Evolutionary conservation across 1,140 invertebrate species (phyloP), one percentile per base, ranked within the genome.

Genomic region (Drosophila nebulosa): DNA sequence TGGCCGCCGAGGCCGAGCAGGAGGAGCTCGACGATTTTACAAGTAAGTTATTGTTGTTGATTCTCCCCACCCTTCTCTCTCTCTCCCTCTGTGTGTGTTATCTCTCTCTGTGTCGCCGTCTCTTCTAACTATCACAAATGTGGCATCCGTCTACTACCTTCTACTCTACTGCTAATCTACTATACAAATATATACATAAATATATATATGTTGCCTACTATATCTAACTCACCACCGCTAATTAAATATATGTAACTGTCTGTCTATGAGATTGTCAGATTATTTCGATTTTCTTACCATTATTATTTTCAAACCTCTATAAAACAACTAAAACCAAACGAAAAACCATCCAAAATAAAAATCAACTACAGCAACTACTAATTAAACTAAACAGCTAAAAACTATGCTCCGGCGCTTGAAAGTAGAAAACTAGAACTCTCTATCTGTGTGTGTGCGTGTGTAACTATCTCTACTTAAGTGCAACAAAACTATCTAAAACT

Each of bases 1-100:
- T 99, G 69, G 98, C 98, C 36, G 95, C 97, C 18, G 98, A 99
- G 92, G 97, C 97, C 9, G 97, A 98, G 92, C 96, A 95, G 42
- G 97, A 96, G 89, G 97, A 98, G 86, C 96, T 98, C 92, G 97
- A 98, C 91, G 98, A 99, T 92, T 98, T 99, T 92, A 98, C 97
- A 92, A 99, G 98, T 99, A 94, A 96, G 96, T 94, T 42, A 24
- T 64, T 46, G 36, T 16, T 56, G 46, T 51, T 50, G 35, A 51
- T 57, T 53, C 35, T 22, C 24, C 57, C 22, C 39, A 22, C 24
- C 57, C 22, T 30, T 35, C 39, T 46, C 2, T 46, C 39, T 46
- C 3, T 46, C 16, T 46, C 7, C 7, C 39, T 21, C 16, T 46
- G 3, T 42, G 14, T 42, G 39, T 46, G 10, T 12, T 14, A 3